These are phyloP conservation scores for Pseudococcus viburni DNA, from an alignment of 2,888 invertebrate genomes.

Conservation along the genomic window DNA sequence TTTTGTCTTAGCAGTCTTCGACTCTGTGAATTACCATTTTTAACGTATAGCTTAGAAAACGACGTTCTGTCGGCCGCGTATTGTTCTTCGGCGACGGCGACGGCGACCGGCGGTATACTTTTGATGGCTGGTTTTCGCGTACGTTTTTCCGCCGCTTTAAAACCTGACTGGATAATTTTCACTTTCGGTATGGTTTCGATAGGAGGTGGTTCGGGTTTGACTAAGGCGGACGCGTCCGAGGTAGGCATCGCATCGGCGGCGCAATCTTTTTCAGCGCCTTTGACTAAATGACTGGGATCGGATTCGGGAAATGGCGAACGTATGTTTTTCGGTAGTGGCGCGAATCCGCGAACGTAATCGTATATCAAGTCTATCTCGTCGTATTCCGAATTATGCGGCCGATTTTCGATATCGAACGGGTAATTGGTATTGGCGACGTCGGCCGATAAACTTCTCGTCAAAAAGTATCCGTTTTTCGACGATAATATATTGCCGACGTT, in stretches of 20 bases:
- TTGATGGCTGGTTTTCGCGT: slow-evolving; percentile 78
- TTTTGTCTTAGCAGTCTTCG: slow-evolving; percentile 80
- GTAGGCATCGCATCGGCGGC: slow-evolving; percentile 70
- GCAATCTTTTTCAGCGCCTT: neutral
- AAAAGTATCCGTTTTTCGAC: slow-evolving; percentile 71
- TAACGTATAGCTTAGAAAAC: slow-evolving; percentile 81
- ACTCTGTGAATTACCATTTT: slow-evolving; percentile 80
- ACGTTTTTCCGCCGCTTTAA: slow-evolving; percentile 78
- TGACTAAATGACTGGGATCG: slow-evolving; percentile 62
- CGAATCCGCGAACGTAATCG: slow-evolving; percentile 94
- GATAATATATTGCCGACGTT: slow-evolving; percentile 65
- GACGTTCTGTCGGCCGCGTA: slow-evolving; percentile 73
- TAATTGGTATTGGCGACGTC: slow-evolving; percentile 75
- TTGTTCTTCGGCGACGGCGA: slow-evolving; percentile 72
- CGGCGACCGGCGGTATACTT: slow-evolving; percentile 72
- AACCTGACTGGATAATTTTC: slow-evolving; percentile 73
- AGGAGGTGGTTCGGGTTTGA: slow-evolving; percentile 88
- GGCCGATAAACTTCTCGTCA: slow-evolving; percentile 84
- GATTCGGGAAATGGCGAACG: slow-evolving; percentile 74
- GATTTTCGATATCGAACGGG: slow-evolving; percentile 76
- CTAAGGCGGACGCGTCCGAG: slow-evolving; percentile 68
- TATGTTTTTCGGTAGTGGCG: slow-evolving; percentile 87
- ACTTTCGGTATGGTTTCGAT: slow-evolving; percentile 92
- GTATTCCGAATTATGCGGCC: slow-evolving; percentile 82
- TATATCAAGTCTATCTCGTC: slow-evolving; percentile 98